phyloP scores from a whole-genome alignment of 2,797 vertebrate species.

The Acanthurus lineatus region DNA sequence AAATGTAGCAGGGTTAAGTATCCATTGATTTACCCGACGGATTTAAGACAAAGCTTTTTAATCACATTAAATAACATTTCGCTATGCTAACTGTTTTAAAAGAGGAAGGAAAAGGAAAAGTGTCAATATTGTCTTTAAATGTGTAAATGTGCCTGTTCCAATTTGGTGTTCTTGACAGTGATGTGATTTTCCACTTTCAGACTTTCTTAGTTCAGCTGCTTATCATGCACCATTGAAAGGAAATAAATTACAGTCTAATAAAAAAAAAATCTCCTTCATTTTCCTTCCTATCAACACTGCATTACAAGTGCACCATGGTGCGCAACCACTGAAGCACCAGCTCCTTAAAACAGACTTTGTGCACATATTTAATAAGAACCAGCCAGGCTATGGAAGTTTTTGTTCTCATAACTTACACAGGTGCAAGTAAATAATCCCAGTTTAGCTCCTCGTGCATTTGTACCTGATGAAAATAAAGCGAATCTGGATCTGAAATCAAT shows the following conservation, averaged over 20 bases:
- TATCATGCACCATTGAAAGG: neutral
- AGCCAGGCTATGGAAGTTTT: neutral
- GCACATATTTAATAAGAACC: neutral
- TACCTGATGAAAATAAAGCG: conserved; percentile 51
- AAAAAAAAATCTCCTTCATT: conserved; percentile 8
- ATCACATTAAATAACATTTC: neutral
- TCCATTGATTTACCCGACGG: neutral
- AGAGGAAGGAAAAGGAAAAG: neutral
- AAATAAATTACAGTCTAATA: neutral
- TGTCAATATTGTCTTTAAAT: no score
- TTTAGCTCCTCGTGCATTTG: conserved; percentile 29
- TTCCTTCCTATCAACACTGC: conserved; percentile 34
- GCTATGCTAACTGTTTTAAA: neutral
- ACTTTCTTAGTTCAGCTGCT: conserved; percentile 7
- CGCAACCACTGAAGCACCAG: conserved; percentile 26
- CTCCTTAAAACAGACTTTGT: neutral
- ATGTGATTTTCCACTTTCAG: neutral
- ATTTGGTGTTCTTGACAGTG: neutral
- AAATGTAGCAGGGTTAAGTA: neutral
- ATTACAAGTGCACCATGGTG: conserved; percentile 20
- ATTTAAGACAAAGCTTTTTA: conserved; percentile 1
- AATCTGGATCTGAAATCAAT: conserved; percentile 47
- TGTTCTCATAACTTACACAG: conserved; percentile 38
- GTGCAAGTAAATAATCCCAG: conserved; percentile 23
- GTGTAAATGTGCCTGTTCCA: neutral